Percentiles rank a stretch among this genome's conserved stretches.
Conservation (phyloP, 2,797 vertebrate genomes). For the Carapus acus region DNA sequence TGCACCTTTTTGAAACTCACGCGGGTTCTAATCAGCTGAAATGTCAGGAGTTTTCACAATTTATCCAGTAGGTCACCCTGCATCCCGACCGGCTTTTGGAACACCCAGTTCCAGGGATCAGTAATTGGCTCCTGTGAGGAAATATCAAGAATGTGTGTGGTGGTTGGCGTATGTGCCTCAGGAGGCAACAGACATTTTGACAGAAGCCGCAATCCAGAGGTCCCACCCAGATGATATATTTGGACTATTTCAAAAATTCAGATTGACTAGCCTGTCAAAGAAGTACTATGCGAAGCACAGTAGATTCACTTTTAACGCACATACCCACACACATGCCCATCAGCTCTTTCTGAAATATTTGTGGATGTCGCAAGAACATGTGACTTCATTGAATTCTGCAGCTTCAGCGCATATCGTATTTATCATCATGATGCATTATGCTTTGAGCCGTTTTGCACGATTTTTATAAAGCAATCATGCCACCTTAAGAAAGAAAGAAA, state of each 20-base stretch:
- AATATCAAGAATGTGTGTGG: slow-evolving; percentile 60
- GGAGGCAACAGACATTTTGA: slow-evolving; percentile 39
- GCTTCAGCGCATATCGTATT: too few relatives aligned
- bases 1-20: slow-evolving; percentile 13
- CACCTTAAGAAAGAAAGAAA: too few relatives aligned
- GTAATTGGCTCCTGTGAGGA: slow-evolving; percentile 53
- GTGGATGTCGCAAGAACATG: too few relatives aligned
- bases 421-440: too few relatives aligned
- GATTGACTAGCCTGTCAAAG: too few relatives aligned
- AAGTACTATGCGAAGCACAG: too few relatives aligned
- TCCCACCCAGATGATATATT: slow-evolving; percentile 9
- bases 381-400: too few relatives aligned
- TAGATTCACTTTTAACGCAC: too few relatives aligned
- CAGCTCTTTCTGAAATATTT: slow-evolving; percentile 2
- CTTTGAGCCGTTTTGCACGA: too few relatives aligned
- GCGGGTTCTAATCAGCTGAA: slow-evolving; percentile 19
- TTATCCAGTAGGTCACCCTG: slow-evolving; percentile 23
- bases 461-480: too few relatives aligned
- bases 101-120: slow-evolving; percentile 27
- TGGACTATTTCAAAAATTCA: slow-evolving; percentile 7
- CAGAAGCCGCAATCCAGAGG: slow-evolving; percentile 19
- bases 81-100: slow-evolving; percentile 26
- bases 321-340: too few relatives aligned
- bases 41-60: slow-evolving; percentile 41
- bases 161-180: slow-evolving; percentile 14